Base-by-base conservation (phyloP, 2,113 vertebrate species). In the Ivindomyrus marchei region DNA sequence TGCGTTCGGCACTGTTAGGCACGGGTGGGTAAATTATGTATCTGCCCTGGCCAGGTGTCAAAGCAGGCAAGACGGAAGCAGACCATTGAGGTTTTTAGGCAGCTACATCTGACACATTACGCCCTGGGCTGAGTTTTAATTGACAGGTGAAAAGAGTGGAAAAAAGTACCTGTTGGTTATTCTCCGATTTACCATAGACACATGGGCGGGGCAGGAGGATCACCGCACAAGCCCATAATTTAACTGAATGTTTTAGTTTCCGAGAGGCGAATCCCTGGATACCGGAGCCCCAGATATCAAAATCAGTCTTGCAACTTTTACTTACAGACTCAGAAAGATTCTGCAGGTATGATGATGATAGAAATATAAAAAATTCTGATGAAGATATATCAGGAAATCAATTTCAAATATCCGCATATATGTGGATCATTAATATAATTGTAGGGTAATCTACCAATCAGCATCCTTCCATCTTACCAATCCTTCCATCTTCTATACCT, bases 21-120 rank as follows among this genome's bases (percentile, higher is more conserved):
- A 70, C 47, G 45, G 53, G 47, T 3, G 45, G 56, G 31, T 85
- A 52, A 89, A 85, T 62, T 85, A 85, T 89, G 88, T 50, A 80
- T 89, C 86, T 91, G 89, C 85, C 74, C 50, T 88, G 83, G n/a
- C 24, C 89, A 87, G 90, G 49, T 4, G 70, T 42, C 62, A 49
- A 52, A 42, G 46, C 83, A 87, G 70, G 85, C 80, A 39, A 85
- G 39, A 85, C 31, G 56, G 85, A 89, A 90, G 85, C 62, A 13
- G 62, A 27, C 62, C 49, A 83, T 52, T 87, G 58, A 90, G 88
- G 49, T 83, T 88, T 87, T 90, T 89, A 45, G 84, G 46, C 50
- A 31, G 62, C 90, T 87, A 90, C 90, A 36, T 91, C 80, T 31
- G 15, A 53, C 52, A 90, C 45, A 86, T 87, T 87, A 45, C 17